Evolutionary conservation across 2,797 vertebrate species (phyloP).

Genomic region (Falco columbarius): DNA sequence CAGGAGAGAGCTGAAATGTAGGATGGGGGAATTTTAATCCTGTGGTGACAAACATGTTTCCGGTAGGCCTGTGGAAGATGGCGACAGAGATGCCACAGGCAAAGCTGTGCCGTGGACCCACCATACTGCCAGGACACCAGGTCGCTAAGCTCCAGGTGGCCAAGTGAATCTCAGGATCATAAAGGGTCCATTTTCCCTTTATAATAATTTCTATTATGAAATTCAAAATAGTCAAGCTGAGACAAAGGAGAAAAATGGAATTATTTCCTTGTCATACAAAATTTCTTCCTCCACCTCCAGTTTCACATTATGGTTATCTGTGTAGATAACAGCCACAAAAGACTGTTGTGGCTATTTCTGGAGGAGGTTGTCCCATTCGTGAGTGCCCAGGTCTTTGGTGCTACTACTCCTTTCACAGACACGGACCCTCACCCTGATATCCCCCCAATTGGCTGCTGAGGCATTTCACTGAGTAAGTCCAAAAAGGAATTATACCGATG

Average conservation of each 20-base stretch:
- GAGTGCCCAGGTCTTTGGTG: neutral
- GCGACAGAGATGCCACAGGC: fast-evolving
- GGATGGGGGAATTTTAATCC: neutral
- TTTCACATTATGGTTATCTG: fast-evolving
- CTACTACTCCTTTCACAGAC: neutral
- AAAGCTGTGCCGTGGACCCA: neutral
- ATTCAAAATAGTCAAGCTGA: neutral
- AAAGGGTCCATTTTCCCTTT: neutral
- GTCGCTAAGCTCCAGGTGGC: neutral
- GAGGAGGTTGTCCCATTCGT: neutral
- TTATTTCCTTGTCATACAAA: neutral
- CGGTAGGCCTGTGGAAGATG: neutral
- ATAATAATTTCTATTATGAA: neutral
- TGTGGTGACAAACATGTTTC: neutral
- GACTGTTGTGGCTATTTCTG: too few species aligned
- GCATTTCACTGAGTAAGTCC: neutral
- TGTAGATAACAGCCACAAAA: neutral
- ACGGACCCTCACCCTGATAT: neutral
- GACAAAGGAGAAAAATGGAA: neutral
- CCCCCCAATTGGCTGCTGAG: neutral
- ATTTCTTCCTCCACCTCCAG: neutral
- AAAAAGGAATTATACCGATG: neutral
- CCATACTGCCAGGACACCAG: fast-evolving
- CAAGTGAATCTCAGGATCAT: neutral
- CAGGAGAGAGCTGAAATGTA: neutral